Evolutionary conservation across 2,113 vertebrate genomes (phyloP), one percentile per base, ranked within the genome.

Genomic region (Gymnogyps californianus): DNA sequence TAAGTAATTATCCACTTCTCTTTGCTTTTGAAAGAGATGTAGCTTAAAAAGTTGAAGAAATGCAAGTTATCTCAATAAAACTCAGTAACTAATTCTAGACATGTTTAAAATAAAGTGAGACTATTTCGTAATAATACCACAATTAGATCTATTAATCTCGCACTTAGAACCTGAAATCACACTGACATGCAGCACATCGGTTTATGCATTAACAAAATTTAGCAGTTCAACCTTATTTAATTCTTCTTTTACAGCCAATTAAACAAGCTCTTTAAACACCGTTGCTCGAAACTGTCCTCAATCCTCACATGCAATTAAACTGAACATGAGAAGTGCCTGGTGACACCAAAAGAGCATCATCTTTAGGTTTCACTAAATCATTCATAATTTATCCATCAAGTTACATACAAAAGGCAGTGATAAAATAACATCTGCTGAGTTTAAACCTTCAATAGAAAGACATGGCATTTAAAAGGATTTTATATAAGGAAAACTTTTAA

Each of bases 211-310:
- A 97, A 95, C 88, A 95, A 96, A 98, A 98, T 98, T 97, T 96
- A 95, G 97, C 97, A 97, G 97, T 96, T 98, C 97, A 97, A 97
- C 89, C 96, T 96, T 97, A 97, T 93, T 98, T 98, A 98, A 98
- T 98, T 97, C 97, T 92, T 89, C 75, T 97, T 98, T 98, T 97
- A 97, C 97, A 98, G 98, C 85, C 98, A 98, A 98, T 98, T 98
- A 98, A 98, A 97, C 98, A 98, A 87, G 92, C 96, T 97, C 97
- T 98, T 98, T 97, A 97, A 98, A 96, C 89, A 90, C 54, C 76
- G 47, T 21, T 77, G 91, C 97, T 97, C 92, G 91, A 94, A 97
- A 98, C 67, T 61, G 91, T 93, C 96, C 92, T 84, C 67, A 70
- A 87, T 90, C 96, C 95, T 96, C 87, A 87, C 34, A 67, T 96